Base-by-base conservation (phyloP, 35 echinoderm and acorn worm genomes). In the Holothuria glaberrima region DNA sequence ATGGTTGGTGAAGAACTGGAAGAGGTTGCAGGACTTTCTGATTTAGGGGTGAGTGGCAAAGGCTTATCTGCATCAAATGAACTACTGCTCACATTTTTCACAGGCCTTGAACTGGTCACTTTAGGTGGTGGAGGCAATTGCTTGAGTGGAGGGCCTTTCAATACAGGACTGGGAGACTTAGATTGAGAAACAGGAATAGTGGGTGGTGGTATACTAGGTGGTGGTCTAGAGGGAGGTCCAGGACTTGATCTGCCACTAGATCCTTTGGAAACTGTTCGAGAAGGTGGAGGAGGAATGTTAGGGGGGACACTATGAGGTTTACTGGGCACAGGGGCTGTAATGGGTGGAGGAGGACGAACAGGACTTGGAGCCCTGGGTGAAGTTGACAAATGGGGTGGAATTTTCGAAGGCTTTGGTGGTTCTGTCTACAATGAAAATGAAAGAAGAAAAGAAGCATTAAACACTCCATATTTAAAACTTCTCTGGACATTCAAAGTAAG, bases 361-460 rank as follows among this genome's bases (percentile, higher is more conserved):
- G 80, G 80, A 33, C 80, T 84, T 31, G 80, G 80, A 59, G 56
- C 57, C 21, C 80, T 59, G 13, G 80, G 80, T 58, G 80, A 54
- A 21, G 80, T 61, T 31, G 54, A 36, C 27, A 59, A 32, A 59
- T 33, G 52, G 12, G 54, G 46, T 7, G 52, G n/a, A 84, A 59
- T 32, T 58, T 30, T 59, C 4, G 57, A 29, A 24, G 52, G 50
- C 16, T 54, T 54, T 17, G 50, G 50, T 54, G 50, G 50, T 9
- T 54, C 16, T 12, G 16, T 9, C 50, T 54, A 17, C 13, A 54
- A 54, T 54, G 5, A 9, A 54, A 54, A 17, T 9, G 16, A 54
- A 9, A 54, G 0, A 54, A 14, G 50, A 17, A 14, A 54, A 54
- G 50, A 54, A 54, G 50, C 50, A 54, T 54, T 54, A 17, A 5